These are phyloP conservation scores for Diplazon laetatorius DNA, from an alignment of 2,888 invertebrate species.

Conservation along the genomic window DNA sequence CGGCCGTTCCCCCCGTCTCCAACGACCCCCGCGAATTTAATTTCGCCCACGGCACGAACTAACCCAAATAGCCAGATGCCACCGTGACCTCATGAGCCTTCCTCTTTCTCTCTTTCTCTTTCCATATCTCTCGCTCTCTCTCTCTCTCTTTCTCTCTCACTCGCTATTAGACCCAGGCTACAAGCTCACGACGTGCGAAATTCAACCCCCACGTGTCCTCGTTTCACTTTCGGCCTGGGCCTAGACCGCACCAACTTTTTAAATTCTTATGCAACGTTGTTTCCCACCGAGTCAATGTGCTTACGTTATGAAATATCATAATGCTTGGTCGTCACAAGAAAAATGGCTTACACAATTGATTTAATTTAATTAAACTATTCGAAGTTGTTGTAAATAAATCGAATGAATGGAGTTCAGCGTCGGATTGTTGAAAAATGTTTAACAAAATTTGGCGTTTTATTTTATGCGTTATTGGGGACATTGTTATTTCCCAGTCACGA, in stretches of 20 bases:
- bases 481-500: no score
- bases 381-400: no score
- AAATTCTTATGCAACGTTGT: neutral
- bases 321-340: no score
- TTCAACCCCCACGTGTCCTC: conserved; percentile 17
- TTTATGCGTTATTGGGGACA: no score
- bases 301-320: neutral
- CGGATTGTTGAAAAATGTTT: no score
- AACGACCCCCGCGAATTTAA: conserved; percentile 64
- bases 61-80: conserved; percentile 70
- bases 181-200: conserved; percentile 42
- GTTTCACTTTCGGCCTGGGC: conserved; percentile 3
- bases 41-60: conserved; percentile 69
- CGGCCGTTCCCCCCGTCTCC: conserved; percentile 17
- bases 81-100: conserved; percentile 58
- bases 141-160: conserved; percentile 2
- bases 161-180: neutral
- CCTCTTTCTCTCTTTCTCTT: neutral
- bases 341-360: no score
- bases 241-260: neutral
- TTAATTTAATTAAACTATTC: no score
- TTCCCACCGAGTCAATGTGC: neutral
- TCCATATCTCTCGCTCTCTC: conserved; percentile 9
- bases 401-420: no score
- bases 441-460: no score